Conservation (phyloP, 2,113 vertebrate species). For the Rhinoptilus africanus region DNA sequence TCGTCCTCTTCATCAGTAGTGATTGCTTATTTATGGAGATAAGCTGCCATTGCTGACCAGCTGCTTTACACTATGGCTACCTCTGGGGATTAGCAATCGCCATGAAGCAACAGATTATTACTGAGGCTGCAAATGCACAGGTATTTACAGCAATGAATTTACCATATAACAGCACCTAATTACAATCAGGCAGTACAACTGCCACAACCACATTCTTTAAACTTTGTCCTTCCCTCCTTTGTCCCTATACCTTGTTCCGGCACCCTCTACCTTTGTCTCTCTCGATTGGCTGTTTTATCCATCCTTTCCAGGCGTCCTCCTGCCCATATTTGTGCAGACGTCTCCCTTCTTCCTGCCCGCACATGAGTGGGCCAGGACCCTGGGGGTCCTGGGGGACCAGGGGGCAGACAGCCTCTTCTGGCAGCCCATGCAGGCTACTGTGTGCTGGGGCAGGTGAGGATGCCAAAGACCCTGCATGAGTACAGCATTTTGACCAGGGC, state of each 20-base stretch:
- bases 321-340: background rate
- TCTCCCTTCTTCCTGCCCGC: background rate
- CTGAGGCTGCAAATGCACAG: background rate
- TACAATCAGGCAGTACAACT: fast-evolving
- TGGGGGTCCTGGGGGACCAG: too few relatives aligned
- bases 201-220: background rate
- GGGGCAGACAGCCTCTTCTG: fast-evolving
- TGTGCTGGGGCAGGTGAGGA: background rate
- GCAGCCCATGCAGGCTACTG: fast-evolving
- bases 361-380: fast-evolving
- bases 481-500: background rate
- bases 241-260: background rate
- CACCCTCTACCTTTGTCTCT: background rate
- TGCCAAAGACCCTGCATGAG: fast-evolving
- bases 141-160: background rate
- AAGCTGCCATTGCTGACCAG: background rate
- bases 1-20: background rate
- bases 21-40: background rate
- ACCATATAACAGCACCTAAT: background rate
- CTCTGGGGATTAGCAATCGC: background rate
- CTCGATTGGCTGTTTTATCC: background rate
- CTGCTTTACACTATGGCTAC: background rate
- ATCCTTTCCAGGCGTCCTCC: background rate
- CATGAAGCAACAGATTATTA: background rate
- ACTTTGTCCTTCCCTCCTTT: background rate